These are phyloP conservation scores for Murina feae DNA, from an alignment of 2,113 vertebrate species.

Conservation along the genomic window DNA sequence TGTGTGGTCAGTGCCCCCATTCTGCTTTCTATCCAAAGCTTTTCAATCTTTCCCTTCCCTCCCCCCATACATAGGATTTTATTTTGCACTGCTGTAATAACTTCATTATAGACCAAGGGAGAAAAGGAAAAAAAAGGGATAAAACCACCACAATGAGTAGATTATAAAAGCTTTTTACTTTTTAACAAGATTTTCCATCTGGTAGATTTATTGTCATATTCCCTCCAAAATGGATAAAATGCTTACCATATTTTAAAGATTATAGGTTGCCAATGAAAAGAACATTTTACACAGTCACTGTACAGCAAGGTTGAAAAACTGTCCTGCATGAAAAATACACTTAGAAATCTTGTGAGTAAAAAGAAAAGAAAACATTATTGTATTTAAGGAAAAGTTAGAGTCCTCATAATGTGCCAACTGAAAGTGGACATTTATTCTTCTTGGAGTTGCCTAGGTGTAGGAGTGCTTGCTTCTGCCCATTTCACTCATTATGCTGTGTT, in stretches of 20 bases:
- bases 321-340: constrained; percentile 87
- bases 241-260: constrained; percentile 90
- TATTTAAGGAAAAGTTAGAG: constrained; percentile 75
- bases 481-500: constrained; percentile 73
- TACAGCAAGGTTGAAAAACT: constrained; percentile 89
- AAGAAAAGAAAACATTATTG: constrained; percentile 68
- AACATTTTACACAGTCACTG: constrained; percentile 88
- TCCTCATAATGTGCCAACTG: constrained; percentile 77
- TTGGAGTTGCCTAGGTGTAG: constrained; percentile 70
- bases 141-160: constrained; percentile 89
- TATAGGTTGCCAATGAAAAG: constrained; percentile 86
- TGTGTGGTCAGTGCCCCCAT: neutral
- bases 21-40: neutral
- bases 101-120: constrained; percentile 83
- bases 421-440: constrained; percentile 71
- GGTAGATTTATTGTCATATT: constrained; percentile 87
- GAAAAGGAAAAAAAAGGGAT: constrained; percentile 48
- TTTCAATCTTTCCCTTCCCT: neutral
- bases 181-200: constrained; percentile 83
- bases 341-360: constrained; percentile 82
- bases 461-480: constrained; percentile 74
- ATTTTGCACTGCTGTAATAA: constrained; percentile 86
- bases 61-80: constrained; percentile 85
- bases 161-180: constrained; percentile 88
- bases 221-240: constrained; percentile 89